Percentiles rank a stretch among this genome's conserved stretches.
Conservation (phyloP, 1,140 invertebrate genomes). For the Kradibia gibbosae region DNA sequence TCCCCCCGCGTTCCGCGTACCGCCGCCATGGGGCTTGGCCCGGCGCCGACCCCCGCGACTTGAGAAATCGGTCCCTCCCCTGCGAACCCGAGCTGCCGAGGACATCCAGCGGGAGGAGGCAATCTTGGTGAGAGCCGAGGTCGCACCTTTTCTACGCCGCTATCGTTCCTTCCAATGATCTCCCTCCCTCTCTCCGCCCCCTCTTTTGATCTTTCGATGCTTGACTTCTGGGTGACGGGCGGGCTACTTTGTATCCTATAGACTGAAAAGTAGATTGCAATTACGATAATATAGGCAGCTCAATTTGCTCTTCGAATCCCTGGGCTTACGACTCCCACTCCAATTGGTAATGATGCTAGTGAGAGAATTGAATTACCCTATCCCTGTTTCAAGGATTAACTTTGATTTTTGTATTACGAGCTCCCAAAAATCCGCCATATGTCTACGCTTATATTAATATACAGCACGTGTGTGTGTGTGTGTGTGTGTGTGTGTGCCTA, state of each 20-base stretch:
- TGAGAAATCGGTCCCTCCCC: neutral
- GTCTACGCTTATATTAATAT: too few relatives aligned
- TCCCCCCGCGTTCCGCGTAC: neutral
- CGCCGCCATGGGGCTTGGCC: neutral
- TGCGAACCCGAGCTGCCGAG: neutral
- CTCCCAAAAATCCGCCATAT: too few relatives aligned
- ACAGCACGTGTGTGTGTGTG: too few relatives aligned
- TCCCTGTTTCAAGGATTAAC: too few relatives aligned
- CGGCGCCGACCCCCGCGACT: too few relatives aligned
- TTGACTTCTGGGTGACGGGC: neutral
- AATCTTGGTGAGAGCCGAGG: conserved; percentile 28
- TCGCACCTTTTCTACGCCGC: neutral
- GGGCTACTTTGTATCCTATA: neutral
- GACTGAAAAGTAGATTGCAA: neutral
- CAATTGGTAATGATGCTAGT: too few relatives aligned
- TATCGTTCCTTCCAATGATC: neutral
- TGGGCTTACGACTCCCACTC: too few relatives aligned
- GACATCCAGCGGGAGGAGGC: neutral
- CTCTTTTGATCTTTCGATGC: neutral
- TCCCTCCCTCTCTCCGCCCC: neutral
- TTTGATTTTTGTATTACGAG: too few relatives aligned
- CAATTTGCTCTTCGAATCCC: too few relatives aligned
- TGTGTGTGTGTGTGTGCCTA: too few relatives aligned
- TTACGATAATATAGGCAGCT: too few relatives aligned
- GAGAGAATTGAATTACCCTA: too few relatives aligned